Base-by-base conservation (phyloP, 2,888 invertebrate species). In the Conus canariensis region DNA sequence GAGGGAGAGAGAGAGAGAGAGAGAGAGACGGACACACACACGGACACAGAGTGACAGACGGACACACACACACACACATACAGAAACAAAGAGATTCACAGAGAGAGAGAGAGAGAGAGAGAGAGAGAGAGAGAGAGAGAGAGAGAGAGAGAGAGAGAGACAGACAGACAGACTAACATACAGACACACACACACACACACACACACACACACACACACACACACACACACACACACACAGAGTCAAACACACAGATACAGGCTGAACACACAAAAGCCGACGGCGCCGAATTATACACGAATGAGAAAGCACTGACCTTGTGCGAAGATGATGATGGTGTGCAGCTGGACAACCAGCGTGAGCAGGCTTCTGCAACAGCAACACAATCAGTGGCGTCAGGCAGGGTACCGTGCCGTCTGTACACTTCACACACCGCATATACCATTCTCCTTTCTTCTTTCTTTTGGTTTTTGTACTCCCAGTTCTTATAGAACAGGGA, bases 321-420 rank as follows among this genome's bases (percentile, higher is more conserved):
- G 86, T 12, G 67, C 86, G 25, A 86, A 86, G 67, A 86, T 86
- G 86, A 86, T 86, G 60, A 86, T 67, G 67, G 86, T 86, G 86
- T 86, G 86, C 22, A 86, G 86, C 86, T 86, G 86, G 22, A 86
- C 67, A 6, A 86, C 86, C 86, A 86, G 30, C 19, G 86, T 86
- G 45, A 86, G 5, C 67, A 86, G 22, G 67, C 86, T 16, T 60
- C 86, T 86, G 86, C 30, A 86, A 86, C 86, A 86, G 14, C 25
- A 45, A 45, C 22, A 83, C 22, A 64, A 45, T 45, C 45, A 45
- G 45, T 45, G 45, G 45, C 45, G 45, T 45, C 45, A 45, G 45
- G 45, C 45, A 45, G 45, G 4, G 45, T 45, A 45, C 45, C 45
- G 45, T 4, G 4, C 45, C 45, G 45, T 45, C 45, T 45, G 45